Conservation (phyloP, 2,797 vertebrate species). For the Schizopygopsis malacanthus region DNA sequence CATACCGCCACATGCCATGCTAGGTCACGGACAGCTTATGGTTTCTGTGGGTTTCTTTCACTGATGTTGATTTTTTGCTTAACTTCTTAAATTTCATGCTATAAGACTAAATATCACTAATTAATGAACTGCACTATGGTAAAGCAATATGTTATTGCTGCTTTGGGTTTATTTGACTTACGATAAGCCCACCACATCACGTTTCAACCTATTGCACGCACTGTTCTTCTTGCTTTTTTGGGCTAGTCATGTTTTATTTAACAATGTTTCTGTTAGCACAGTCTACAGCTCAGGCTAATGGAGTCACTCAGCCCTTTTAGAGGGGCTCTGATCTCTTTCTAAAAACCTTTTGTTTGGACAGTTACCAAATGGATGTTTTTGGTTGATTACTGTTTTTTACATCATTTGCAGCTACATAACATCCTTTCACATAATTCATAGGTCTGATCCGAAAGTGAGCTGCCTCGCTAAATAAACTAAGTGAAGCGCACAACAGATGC, state of each 20-base stretch:
- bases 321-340: neutral
- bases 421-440: neutral
- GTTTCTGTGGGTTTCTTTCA: neutral
- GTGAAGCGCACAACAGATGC: neutral
- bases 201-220: neutral
- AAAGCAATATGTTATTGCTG: slow-evolving; percentile 47
- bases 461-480: neutral
- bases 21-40: slow-evolving; percentile 35
- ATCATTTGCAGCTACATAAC: neutral
- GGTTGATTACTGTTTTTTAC: neutral
- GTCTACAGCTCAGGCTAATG: slow-evolving; percentile 6
- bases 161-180: slow-evolving; percentile 57
- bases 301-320: slow-evolving; percentile 13
- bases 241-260: slow-evolving; percentile 34
- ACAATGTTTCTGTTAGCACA: neutral
- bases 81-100: slow-evolving; percentile 60
- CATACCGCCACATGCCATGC: slow-evolving; percentile 44
- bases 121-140: slow-evolving; percentile 56
- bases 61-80: slow-evolving; percentile 55
- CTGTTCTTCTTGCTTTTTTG: neutral
- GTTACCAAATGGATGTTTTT: neutral
- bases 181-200: slow-evolving; percentile 19
- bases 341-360: neutral
- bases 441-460: neutral
- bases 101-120: slow-evolving; percentile 61